phyloP scores from a whole-genome alignment of 2,113 vertebrate genomes.

The Cheilinus undulatus region DNA sequence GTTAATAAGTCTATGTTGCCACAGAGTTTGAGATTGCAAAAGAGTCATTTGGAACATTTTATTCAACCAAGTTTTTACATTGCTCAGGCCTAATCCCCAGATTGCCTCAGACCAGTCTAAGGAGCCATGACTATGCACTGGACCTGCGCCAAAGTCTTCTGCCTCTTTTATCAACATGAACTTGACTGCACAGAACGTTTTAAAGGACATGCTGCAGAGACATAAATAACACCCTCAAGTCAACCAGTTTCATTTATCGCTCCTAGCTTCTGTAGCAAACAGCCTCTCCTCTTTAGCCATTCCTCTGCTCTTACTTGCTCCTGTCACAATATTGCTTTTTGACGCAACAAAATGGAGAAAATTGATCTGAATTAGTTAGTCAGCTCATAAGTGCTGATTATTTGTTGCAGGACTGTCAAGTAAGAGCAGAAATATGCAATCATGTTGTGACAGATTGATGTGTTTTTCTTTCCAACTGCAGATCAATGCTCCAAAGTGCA shows the following conservation, averaged over 20 bases:
- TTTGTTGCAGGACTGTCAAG: constrained; percentile 40
- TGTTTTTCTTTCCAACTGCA: constrained; percentile 62
- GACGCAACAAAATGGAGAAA: background rate
- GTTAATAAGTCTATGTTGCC: background rate
- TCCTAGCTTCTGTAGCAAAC: constrained; percentile 44
- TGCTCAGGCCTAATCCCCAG: constrained; percentile 47
- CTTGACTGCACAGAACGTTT: constrained; percentile 44
- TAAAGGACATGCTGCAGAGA: constrained; percentile 49
- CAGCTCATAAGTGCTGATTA: background rate
- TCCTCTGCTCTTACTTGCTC: constrained; percentile 68
- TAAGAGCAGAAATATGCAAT: constrained; percentile 72
- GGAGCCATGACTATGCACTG: constrained; percentile 39
- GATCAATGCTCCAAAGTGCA: constrained; percentile 70
- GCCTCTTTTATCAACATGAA: constrained; percentile 38
- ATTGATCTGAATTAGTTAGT: background rate
- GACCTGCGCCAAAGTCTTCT: constrained; percentile 27
- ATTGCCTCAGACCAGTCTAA: constrained; percentile 42
- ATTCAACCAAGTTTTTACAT: constrained; percentile 25
- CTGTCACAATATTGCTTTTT: constrained; percentile 12
- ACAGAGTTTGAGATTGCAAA: constrained; percentile 2
- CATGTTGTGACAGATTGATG: constrained; percentile 28
- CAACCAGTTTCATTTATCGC: constrained; percentile 58
- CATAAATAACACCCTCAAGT: constrained; percentile 45
- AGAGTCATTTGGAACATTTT: constrained; percentile 10
- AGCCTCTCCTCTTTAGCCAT: constrained; percentile 40